A percentile compares a stretch with the other conserved stretches of the same genome.
Evolutionary conservation across 2,113 vertebrate genomes (phyloP).

Genomic region (Dolichotis patagonum): DNA sequence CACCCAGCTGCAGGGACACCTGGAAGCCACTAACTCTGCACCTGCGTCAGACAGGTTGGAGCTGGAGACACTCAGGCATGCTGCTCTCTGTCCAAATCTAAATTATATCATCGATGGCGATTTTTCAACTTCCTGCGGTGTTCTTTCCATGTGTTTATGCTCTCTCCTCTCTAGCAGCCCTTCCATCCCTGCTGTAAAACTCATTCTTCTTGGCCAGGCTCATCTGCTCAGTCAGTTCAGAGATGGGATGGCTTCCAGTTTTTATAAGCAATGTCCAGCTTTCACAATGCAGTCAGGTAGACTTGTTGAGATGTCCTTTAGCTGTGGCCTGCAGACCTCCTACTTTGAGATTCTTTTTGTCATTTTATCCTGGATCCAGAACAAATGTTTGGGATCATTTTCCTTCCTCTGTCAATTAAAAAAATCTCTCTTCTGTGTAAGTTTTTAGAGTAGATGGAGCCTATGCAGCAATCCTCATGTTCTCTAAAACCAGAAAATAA

Average conservation of each 20-base stretch:
- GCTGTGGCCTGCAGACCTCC: not conserved
- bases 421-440: not conserved
- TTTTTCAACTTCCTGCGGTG: constrained; percentile 59
- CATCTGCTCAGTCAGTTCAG: constrained; percentile 46
- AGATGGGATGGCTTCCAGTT: constrained; percentile 22
- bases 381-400: not conserved
- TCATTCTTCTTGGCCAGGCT: constrained; percentile 15
- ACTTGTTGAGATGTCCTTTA: not conserved
- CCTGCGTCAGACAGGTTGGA: constrained; percentile 51
- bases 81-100: constrained; percentile 38
- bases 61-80: constrained; percentile 21
- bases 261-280: constrained; percentile 27
- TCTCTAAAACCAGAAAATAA: constrained; percentile 10
- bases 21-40: not conserved
- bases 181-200: constrained; percentile 49
- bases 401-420: not conserved
- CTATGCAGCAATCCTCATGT: not conserved
- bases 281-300: constrained; percentile 51
- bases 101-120: constrained; percentile 54
- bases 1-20: constrained; percentile 23
- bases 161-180: constrained; percentile 17
- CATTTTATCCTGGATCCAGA: constrained; percentile 11
- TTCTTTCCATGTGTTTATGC: constrained; percentile 60
- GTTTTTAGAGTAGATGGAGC: constrained; percentile 14
- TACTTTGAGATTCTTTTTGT: constrained; percentile 60